Base-by-base conservation (phyloP, 2,113 vertebrate genomes). In the Okapia johnstoni region DNA sequence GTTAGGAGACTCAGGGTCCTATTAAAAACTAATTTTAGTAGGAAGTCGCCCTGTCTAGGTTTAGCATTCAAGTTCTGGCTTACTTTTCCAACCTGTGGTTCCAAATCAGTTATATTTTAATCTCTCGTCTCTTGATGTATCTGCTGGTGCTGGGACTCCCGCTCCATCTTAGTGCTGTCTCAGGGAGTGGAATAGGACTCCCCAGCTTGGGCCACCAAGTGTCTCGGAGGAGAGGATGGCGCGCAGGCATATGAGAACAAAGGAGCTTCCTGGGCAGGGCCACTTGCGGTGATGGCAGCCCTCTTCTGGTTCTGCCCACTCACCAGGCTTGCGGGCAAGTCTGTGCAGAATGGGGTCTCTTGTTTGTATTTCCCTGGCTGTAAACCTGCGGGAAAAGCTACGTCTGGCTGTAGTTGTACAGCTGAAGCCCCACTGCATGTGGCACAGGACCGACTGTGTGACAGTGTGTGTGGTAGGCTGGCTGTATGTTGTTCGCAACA, bases 311-410 rank as follows among this genome's bases (percentile, higher is more conserved):
- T 86, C 54, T 89, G 6, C 28, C 50, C 1, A 12, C 7, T 28
- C 46, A 28, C 57, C 23, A 84, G 30, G 25, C 26, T 52, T 14
- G 3, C 3, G 0, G 1, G 26, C 16, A 36, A 25, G 15, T 58
- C 57, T 92, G 46, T 48, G 33, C 9, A 23, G 17, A 14, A 36
- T 25, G 70, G 43, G 6, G 5, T 14, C 21, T 73, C 79, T 61
- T 40, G 63, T 77, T 91, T 55, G 26, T 40, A 25, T 83, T 79
- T 73, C 2, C 25, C 52, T 7, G 8, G 25, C 15, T 57, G 33
- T 61, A 57, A 30, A 57, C 12, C 17, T 26, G 4, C 13, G n/a
- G 43, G 23, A 48, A 13, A 61, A 88, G 48, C 9, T 5, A 33
- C 15, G 28, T 40, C 36, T 17, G 2, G 23, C 28, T 40, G 9